These are phyloP conservation scores for Beroe forskalii DNA, from an alignment of 37 sponge, comb jelly and placozoan genomes.

Conservation along the genomic window DNA sequence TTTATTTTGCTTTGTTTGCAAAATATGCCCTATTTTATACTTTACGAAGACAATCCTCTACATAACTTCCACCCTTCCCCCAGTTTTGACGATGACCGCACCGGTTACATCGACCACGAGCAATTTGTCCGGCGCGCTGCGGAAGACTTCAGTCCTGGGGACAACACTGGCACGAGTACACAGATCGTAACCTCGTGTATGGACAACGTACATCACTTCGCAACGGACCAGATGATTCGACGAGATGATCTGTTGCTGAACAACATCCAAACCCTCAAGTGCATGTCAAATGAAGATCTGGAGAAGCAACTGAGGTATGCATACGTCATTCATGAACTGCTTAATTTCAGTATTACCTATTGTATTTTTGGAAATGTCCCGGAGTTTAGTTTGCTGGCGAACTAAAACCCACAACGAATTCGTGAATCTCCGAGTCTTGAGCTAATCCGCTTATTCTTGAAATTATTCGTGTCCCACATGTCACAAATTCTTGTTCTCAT, in stretches of 20 bases:
- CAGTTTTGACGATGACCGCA: constrained; percentile 64
- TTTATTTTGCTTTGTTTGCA: no score
- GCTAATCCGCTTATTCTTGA: no score
- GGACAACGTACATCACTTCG: background rate
- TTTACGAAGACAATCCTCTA: no score
- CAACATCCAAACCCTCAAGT: constrained; percentile 2
- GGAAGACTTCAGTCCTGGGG: constrained; percentile 49
- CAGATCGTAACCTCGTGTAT: background rate
- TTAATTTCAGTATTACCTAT: background rate
- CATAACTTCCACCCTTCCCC: background rate
- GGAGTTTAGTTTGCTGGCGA: no score
- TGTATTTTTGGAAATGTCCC: background rate
- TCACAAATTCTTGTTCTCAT: background rate
- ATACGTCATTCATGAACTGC: background rate
- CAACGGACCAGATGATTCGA: background rate
- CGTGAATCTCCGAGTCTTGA: no score
- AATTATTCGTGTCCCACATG: background rate
- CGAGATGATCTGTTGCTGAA: constrained; percentile 50
- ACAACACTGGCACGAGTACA: constrained; percentile 31
- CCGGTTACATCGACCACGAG: constrained; percentile 61
- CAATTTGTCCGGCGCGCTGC: constrained; percentile 55
- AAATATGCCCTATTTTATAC: no score
- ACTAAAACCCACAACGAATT: no score
- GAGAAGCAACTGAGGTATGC: constrained; percentile 25
- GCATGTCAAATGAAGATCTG: constrained; percentile 49